Percentiles rank a stretch among this genome's conserved stretches.
These are phyloP conservation scores for Danio kyathit DNA, from an alignment of 2,797 vertebrate genomes.

Conservation along the genomic window DNA sequence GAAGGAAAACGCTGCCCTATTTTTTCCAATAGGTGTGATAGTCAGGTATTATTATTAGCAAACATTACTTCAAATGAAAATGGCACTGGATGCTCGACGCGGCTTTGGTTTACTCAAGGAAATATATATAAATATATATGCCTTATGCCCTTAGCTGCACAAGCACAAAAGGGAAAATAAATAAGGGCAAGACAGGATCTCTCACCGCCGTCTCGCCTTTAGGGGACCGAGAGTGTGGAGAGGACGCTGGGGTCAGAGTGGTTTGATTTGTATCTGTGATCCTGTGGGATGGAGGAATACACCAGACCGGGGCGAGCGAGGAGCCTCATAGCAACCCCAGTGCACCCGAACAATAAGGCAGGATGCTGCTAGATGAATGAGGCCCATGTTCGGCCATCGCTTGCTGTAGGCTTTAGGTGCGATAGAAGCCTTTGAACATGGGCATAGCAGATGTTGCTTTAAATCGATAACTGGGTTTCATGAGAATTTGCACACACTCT, in stretches of 20 bases:
- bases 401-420: constrained; percentile 53
- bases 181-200: constrained; percentile 74
- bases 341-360: constrained; percentile 78
- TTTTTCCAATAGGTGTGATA: constrained; percentile 55
- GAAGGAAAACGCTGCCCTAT: constrained; percentile 20
- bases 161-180: constrained; percentile 75
- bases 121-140: constrained; percentile 73
- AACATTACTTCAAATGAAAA: constrained; percentile 77
- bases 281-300: constrained; percentile 75
- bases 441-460: constrained; percentile 38
- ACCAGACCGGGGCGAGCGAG: constrained; percentile 76
- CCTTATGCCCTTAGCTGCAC: constrained; percentile 72
- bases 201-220: constrained; percentile 73
- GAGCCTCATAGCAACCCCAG: constrained; percentile 75
- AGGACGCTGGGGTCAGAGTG: constrained; percentile 83
- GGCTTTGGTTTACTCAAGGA: constrained; percentile 74
- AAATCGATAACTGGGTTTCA: constrained; percentile 40
- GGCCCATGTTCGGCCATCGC: constrained; percentile 66
- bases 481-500: constrained; percentile 8
- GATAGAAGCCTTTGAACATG: constrained; percentile 49
- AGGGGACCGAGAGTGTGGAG: constrained; percentile 75
- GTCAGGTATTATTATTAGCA: constrained; percentile 69
- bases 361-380: constrained; percentile 67
- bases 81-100: constrained; percentile 66
- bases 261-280: constrained; percentile 81